Conservation (phyloP, 1,140 invertebrate genomes). For the Battus philenor region DNA sequence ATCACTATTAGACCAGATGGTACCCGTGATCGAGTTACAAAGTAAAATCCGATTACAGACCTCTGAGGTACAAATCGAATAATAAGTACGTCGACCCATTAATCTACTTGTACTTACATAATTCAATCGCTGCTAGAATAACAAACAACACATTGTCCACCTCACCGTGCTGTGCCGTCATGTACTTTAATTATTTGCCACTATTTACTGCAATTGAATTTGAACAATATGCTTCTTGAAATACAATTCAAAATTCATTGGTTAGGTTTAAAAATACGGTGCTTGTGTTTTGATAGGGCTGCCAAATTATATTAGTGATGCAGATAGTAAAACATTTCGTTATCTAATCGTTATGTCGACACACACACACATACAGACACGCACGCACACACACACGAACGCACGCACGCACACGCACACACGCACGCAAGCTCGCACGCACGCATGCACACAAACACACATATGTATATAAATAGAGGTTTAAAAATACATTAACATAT, state of each 20-base stretch:
- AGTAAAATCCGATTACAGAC: constrained; percentile 10
- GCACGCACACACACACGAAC: too few species aligned
- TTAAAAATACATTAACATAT: too few species aligned
- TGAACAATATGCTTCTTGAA: constrained; percentile 18
- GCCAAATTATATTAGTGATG: constrained; percentile 14
- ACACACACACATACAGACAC: too few species aligned
- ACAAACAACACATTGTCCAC: constrained; percentile 38
- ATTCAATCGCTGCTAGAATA: constrained; percentile 38
- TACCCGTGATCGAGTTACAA: constrained; percentile 10
- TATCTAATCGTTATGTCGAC: too few species aligned
- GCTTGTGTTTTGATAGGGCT: constrained; percentile 5
- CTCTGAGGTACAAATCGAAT: constrained; percentile 19
- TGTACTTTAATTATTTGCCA: constrained; percentile 37
- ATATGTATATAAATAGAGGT: too few species aligned
- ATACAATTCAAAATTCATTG: constrained; percentile 19
- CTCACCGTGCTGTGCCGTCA: constrained; percentile 42
- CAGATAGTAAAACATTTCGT: constrained; percentile 1
- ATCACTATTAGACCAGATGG: too few species aligned
- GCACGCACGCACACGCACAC: too few species aligned
- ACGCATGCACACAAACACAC: too few species aligned
- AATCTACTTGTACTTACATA: constrained; percentile 60
- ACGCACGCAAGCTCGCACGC: too few species aligned
- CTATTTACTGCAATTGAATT: constrained; percentile 17
- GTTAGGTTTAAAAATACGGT: constrained; percentile 6
- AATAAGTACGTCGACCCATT: constrained; percentile 55